Evolutionary conservation across 2,888 invertebrate genomes (phyloP), one percentile per base, ranked within the genome.

Genomic region (Trachelus iudaicus): DNA sequence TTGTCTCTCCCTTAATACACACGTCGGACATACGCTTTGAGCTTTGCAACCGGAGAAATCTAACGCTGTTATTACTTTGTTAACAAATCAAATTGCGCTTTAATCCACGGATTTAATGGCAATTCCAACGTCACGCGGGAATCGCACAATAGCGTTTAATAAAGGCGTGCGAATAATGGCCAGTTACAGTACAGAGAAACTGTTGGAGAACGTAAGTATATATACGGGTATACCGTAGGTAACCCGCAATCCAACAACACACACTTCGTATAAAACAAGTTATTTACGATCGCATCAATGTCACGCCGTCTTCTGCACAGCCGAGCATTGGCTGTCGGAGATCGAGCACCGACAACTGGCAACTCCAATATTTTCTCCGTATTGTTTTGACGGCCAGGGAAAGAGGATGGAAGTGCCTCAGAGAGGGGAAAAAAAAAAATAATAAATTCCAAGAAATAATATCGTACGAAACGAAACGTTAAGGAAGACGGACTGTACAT

Each of bases 221-320:
- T 56, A 78, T 75, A 77, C 73, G 73, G 35, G 69, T 77, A 73
- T 15, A 75, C 35, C 75, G 75, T 75, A 71, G 73, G 80, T 69
- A 35, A 76, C 68, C 68, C 40, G 40, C 34, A 75, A 79, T 79
- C 75, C 69, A 37, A 33, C 69, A 77, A 37, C 69, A 73, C 69
- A 73, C 77, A 56, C 23, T 56, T 56, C 23, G 23, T 56, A 56
- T 56, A 56, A 56, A 23, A 9, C 56, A 56, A 56, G 56, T 76
- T 73, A 80, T 79, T 80, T 80, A 77, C 75, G 77, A 77, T 69
- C 79, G 75, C 73, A 79, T 79, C 79, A 79, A 56, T 69, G 73
- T 79, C 79, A 79, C 79, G 79, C 56, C 76, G 79, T 73, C 69
- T 76, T 56, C 56, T 56, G 56, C 56, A 6, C 23, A 56, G 23